Base-by-base conservation (phyloP, 2,888 invertebrate species). In the Philaethria dido region DNA sequence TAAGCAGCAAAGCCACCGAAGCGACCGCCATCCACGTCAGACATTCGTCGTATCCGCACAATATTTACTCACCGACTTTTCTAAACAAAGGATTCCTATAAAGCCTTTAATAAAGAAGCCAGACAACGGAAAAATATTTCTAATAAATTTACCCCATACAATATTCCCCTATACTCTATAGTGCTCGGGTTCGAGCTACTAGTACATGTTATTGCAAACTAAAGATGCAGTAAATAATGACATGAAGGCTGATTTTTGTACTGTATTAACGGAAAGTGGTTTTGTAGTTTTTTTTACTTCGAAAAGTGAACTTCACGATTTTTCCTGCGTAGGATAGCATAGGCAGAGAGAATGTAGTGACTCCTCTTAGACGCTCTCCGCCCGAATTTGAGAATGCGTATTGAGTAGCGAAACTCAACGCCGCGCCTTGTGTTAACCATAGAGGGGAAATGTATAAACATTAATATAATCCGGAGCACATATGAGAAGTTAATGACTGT, bases 81-180 rank as follows among this genome's bases (percentile, higher is more conserved):
- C 70, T 68, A 68, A 70, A 66, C 65, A 69, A 69, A 64, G 48
- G 54, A 61, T 54, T 62, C 65, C 62, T 55, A 66, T 25, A 67
- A 66, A 59, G 42, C 59, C 59, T 68, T 70, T 70, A 70, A 68
- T 70, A 68, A 63, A 70, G 63, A 60, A 42, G 44, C 52, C 50
- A 36, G 68, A 69, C 66, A 60, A 63, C 61, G 61, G 50, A 59
- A 66, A 39, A 68, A 70, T 70, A 70, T 70, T 68, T 70, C 57
- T 70, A 70, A 70, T 70, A 70, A 68, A 68, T 70, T 70, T 47
- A 52, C 63, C 48, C 63, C 33, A 36, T 66, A 68, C 65, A 64
- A 68, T 68, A 66, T 70, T 66, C 60, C 65, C 48, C 48, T 9
- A 33, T 33, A 33, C 33, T 33, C 4, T 48, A 52, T 68, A 70